Evolutionary conservation across 2,888 invertebrate genomes (phyloP).

Genomic region (Rotaria macrura): DNA sequence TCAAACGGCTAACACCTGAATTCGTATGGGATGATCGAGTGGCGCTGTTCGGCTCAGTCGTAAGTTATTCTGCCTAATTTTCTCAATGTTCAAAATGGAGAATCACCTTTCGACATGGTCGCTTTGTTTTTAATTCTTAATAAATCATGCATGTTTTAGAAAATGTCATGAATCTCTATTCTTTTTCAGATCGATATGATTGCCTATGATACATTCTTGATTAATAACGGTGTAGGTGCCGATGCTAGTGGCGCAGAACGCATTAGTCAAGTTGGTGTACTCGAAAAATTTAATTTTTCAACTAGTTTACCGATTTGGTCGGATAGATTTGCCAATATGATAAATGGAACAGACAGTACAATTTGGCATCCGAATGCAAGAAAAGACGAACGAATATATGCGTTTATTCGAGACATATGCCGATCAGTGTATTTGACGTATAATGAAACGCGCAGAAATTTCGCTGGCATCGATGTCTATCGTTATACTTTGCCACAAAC

Average conservation of each 20-base stretch:
- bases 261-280: not conserved
- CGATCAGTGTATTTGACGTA: no score
- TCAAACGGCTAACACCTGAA: not conserved
- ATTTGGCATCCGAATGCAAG: slow-evolving; percentile 33
- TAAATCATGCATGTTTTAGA: no score
- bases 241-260: not conserved
- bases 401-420: no score
- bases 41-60: not conserved
- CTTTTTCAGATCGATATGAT: not conserved
- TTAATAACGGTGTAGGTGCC: not conserved
- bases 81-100: no score
- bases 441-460: no score
- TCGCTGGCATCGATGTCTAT: not conserved
- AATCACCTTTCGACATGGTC: no score
- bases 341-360: slow-evolving; percentile 44
- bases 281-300: not conserved
- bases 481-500: slow-evolving; percentile 14
- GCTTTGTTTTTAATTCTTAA: not conserved
- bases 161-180: no score
- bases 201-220: not conserved
- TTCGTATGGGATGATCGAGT: not conserved
- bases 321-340: slow-evolving; percentile 42
- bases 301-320: slow-evolving; percentile 38
- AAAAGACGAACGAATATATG: slow-evolving; percentile 21
- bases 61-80: not conserved